These are phyloP conservation scores for Globicephala melas DNA, from an alignment of 2,113 vertebrate genomes.

Conservation along the genomic window DNA sequence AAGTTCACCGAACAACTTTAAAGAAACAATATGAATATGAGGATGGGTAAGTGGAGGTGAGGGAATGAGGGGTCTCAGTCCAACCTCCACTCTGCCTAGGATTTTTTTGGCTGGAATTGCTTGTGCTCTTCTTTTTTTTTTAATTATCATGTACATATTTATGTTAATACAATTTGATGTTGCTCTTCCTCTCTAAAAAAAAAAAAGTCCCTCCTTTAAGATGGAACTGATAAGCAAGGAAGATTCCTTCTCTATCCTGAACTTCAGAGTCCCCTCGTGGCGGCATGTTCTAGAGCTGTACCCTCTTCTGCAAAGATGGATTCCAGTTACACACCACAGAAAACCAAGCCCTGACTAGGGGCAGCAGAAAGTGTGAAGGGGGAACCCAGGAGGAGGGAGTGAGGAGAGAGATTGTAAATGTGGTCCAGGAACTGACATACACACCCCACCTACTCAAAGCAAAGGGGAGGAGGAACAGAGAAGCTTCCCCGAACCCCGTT, in stretches of 20 bases:
- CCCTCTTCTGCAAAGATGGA: not conserved
- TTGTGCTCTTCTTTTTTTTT: not conserved
- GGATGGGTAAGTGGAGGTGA: not conserved
- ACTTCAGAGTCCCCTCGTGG: not conserved
- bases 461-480: not conserved
- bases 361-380: not conserved
- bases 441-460: not conserved
- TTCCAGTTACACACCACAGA: not conserved
- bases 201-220: not conserved
- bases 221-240: not conserved
- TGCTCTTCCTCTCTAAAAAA: not conserved
- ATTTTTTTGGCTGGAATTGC: not conserved
- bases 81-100: not conserved
- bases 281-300: not conserved
- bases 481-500: not conserved
- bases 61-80: not conserved
- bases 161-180: too few relatives aligned
- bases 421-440: not conserved
- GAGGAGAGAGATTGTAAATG: not conserved
- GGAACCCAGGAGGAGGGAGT: not conserved
- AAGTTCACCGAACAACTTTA: not conserved
- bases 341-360: not conserved
- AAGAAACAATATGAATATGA: not conserved
- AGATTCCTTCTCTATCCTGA: not conserved
- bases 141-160: too few relatives aligned